phyloP scores from a whole-genome alignment of 2,888 invertebrate species.

The Scelioninae gen. 1 region DNA sequence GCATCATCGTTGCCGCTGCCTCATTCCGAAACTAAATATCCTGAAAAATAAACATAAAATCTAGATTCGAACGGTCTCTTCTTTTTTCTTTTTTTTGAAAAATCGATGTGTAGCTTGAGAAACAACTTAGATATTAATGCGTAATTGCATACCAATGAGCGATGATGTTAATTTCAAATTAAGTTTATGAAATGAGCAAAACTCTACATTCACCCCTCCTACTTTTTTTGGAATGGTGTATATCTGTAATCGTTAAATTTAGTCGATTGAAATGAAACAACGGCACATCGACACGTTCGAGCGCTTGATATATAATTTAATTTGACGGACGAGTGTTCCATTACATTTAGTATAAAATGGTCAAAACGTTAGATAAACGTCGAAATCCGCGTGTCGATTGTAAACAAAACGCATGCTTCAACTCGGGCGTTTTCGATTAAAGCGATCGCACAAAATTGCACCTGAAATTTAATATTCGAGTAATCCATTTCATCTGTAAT shows the following conservation, averaged over 20 bases:
- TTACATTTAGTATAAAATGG: background rate
- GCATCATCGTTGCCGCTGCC: conserved; percentile 72
- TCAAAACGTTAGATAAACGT: conserved; percentile 4
- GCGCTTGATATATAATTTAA: conserved; percentile 4
- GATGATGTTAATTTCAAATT: too few relatives aligned
- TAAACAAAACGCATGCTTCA: conserved; percentile 1
- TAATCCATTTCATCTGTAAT: conserved; percentile 6
- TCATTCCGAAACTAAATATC: conserved; percentile 64
- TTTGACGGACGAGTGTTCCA: background rate
- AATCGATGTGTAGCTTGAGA: too few relatives aligned
- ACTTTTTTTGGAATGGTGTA: background rate
- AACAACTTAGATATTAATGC: background rate
- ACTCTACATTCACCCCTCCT: background rate
- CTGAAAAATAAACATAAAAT: conserved; percentile 52
- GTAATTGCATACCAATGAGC: background rate
- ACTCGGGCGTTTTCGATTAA: background rate
- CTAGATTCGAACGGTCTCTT: conserved; percentile 33
- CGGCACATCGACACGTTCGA: background rate
- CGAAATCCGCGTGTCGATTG: background rate
- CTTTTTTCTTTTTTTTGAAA: conserved; percentile 23
- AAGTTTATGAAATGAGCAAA: background rate
- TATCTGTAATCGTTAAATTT: background rate
- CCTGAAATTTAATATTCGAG: conserved; percentile 11
- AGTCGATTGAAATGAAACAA: background rate
- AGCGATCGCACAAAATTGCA: background rate